Evolutionary conservation across 2,797 vertebrate genomes (phyloP).

Genomic region (Pseudochaenichthys georgianus): DNA sequence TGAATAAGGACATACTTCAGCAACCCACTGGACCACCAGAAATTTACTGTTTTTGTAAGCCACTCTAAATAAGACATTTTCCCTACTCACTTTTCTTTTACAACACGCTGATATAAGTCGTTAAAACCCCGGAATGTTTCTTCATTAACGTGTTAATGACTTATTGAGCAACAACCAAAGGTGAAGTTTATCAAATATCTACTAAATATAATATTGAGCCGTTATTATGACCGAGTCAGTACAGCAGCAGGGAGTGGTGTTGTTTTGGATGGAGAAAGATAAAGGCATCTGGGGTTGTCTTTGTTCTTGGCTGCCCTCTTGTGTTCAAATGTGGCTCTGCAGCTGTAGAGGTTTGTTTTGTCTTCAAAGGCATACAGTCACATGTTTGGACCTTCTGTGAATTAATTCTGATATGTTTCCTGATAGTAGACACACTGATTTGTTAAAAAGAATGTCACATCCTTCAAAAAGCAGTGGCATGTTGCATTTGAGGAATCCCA

Average conservation of each 20-base stretch:
- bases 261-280: conserved; percentile 11
- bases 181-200: background rate
- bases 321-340: conserved; percentile 62
- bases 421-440: background rate
- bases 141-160: background rate
- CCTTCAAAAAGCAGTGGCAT: background rate
- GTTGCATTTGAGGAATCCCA: background rate
- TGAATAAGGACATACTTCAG: background rate
- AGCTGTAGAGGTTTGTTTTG: background rate
- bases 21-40: background rate
- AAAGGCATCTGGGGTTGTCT: conserved; percentile 1
- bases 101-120: background rate
- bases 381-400: background rate
- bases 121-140: background rate
- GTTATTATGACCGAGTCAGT: conserved; percentile 15
- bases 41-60: background rate
- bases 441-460: background rate
- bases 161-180: background rate
- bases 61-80: background rate
- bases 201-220: background rate
- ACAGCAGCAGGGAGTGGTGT: conserved; percentile 5
- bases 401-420: background rate
- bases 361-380: no score
- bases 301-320: conserved; percentile 64
- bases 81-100: background rate